These are phyloP conservation scores for Agrochola lychnidis DNA, from an alignment of 2,888 invertebrate genomes.

Conservation along the genomic window DNA sequence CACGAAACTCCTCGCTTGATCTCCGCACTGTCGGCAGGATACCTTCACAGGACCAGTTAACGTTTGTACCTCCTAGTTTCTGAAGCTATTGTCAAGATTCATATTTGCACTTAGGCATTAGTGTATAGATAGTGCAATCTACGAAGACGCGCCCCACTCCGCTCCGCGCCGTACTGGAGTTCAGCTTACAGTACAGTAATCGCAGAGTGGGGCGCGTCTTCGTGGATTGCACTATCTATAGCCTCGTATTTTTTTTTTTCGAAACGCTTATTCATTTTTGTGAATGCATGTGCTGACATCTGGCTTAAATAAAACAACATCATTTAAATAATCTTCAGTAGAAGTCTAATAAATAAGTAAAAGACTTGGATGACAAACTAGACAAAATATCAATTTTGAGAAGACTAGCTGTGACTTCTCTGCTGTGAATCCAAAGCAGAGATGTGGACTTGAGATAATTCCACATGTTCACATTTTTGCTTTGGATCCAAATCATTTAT, in stretches of 20 bases:
- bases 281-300: not conserved
- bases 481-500: conserved; percentile 18
- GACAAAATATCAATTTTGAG: not conserved
- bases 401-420: not conserved
- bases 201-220: too few species aligned
- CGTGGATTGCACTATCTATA: too few species aligned
- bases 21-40: conserved; percentile 91
- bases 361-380: not conserved
- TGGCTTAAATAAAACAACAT: not conserved
- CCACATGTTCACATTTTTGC: conserved; percentile 4
- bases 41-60: conserved; percentile 88
- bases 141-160: too few species aligned
- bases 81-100: not conserved
- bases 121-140: too few species aligned
- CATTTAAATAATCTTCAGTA: not conserved
- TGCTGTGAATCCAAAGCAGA: not conserved
- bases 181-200: too few species aligned
- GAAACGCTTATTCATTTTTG: not conserved
- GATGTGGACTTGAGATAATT: not conserved
- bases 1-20: conserved; percentile 96
- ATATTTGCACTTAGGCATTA: not conserved
- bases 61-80: conserved; percentile 70
- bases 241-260: not conserved
- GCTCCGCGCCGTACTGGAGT: too few species aligned
- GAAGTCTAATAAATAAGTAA: not conserved